Percentiles rank a stretch among this genome's conserved stretches.
phyloP scores from a whole-genome alignment of 2,888 invertebrate genomes.

The Drosophila suboccidentalis region DNA sequence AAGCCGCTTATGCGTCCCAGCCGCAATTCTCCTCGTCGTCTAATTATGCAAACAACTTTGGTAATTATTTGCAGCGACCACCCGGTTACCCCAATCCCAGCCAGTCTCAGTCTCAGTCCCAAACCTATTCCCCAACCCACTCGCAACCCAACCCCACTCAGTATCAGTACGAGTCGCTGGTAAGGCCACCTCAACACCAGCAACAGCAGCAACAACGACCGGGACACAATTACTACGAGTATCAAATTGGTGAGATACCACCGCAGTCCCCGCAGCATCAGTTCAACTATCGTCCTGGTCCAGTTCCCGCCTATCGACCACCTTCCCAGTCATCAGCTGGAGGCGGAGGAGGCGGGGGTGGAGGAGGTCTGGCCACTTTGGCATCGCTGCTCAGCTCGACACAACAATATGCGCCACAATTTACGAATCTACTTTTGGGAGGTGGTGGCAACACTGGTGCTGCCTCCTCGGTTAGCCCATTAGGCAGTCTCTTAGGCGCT shows the following conservation, averaged over 20 bases:
- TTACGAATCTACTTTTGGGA: constrained; percentile 82
- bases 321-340: constrained; percentile 32
- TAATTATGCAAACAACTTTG: constrained; percentile 85
- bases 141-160: constrained; percentile 36
- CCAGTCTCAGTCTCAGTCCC: constrained; percentile 17
- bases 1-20: constrained; percentile 33
- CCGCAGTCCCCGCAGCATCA: constrained; percentile 57
- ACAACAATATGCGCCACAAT: constrained; percentile 84
- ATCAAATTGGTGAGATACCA: constrained; percentile 83
- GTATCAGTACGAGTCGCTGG: constrained; percentile 51
- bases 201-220: constrained; percentile 54
- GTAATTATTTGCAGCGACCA: constrained; percentile 83
- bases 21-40: constrained; percentile 60
- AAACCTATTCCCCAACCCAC: constrained; percentile 18
- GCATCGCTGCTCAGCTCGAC: constrained; percentile 75
- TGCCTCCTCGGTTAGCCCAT: constrained; percentile 64
- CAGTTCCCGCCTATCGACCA: constrained; percentile 58
- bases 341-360: constrained; percentile 18
- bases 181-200: constrained; percentile 36
- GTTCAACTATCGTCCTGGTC: constrained; percentile 64
- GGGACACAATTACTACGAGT: constrained; percentile 80
- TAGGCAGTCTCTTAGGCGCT: constrained; percentile 82
- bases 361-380: constrained; percentile 75
- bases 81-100: constrained; percentile 43
- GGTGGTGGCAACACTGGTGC: constrained; percentile 42